phyloP scores from a whole-genome alignment of 2,113 vertebrate genomes.

The Myotis yumanensis region DNA sequence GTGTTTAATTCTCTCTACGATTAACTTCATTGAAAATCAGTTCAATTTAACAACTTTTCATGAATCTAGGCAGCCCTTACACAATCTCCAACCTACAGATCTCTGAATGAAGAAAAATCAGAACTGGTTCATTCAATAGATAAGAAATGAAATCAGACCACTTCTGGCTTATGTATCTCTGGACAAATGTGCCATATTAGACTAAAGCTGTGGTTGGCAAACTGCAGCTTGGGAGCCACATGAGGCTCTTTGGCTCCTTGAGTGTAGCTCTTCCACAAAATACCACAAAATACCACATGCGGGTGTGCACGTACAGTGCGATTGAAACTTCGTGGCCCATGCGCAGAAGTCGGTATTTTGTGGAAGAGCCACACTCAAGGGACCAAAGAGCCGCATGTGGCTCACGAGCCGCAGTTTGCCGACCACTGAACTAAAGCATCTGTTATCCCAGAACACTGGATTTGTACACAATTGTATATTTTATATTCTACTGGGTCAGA shows the following conservation, averaged over 20 bases:
- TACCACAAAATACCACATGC: too few relatives aligned
- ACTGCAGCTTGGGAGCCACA: too few relatives aligned
- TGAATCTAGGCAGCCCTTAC: not conserved
- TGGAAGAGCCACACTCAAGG: too few relatives aligned
- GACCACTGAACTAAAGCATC: not conserved
- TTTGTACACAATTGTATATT: not conserved
- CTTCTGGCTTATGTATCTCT: not conserved
- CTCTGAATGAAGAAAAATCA: not conserved
- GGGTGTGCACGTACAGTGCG: too few relatives aligned
- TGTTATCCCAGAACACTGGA: not conserved
- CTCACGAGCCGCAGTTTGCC: too few relatives aligned
- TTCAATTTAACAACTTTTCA: conserved; percentile 24
- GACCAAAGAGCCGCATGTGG: too few relatives aligned
- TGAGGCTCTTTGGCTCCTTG: too few relatives aligned
- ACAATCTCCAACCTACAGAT: not conserved
- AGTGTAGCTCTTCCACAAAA: too few relatives aligned
- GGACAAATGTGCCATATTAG: not conserved
- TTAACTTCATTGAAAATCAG: not conserved
- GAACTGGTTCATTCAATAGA: not conserved
- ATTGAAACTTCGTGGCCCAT: too few relatives aligned
- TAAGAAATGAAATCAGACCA: conserved; percentile 35
- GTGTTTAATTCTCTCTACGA: not conserved
- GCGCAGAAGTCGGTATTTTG: too few relatives aligned
- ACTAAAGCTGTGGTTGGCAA: not conserved
- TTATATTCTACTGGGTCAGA: not conserved